Evolutionary conservation across 2,797 vertebrate genomes (phyloP).

Genomic region (Balearica regulorum): DNA sequence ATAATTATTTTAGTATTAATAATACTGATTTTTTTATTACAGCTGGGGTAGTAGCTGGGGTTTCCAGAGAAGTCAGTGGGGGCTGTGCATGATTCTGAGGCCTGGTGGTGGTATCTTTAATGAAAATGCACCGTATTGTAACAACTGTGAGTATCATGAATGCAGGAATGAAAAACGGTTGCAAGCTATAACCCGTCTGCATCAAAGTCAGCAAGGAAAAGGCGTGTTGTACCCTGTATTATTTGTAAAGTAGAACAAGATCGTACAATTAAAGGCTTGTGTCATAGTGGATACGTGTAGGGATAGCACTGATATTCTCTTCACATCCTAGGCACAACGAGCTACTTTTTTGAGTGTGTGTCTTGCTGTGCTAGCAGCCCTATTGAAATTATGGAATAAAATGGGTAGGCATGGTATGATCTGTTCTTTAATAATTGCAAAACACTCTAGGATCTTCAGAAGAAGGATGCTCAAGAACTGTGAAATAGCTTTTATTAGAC

Average conservation of each 20-base stretch:
- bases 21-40: neutral
- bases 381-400: neutral
- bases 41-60: neutral
- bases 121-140: neutral
- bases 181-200: neutral
- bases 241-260: neutral
- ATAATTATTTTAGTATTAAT: neutral
- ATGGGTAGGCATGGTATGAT: neutral
- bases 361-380: neutral
- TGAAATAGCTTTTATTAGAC: conserved; percentile 11
- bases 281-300: neutral
- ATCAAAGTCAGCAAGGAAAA: neutral
- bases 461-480: neutral
- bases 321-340: neutral
- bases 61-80: neutral
- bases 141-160: neutral
- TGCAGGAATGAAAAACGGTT: neutral
- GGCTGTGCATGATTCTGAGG: neutral
- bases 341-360: neutral
- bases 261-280: neutral
- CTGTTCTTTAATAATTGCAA: neutral
- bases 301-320: neutral
- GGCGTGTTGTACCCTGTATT: neutral
- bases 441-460: neutral
- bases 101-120: neutral